Base-by-base conservation (phyloP, 1,140 invertebrate genomes). In the Stratiolaelaps scimitus region DNA sequence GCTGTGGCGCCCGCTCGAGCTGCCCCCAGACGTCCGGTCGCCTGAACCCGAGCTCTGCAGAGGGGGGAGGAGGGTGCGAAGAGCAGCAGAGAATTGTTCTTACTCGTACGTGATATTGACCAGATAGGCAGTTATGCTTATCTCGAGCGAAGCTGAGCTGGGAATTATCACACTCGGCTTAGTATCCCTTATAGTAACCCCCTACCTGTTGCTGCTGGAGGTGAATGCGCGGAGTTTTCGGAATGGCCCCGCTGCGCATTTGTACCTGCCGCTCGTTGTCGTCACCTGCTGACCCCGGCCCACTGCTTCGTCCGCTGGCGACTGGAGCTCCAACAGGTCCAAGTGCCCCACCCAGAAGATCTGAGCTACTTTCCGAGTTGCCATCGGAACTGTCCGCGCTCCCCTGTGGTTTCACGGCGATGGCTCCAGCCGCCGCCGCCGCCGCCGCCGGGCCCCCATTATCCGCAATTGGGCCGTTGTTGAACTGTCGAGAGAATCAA, bases 321-420 rank as follows among this genome's bases (percentile, higher is more conserved):
- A 40, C 34, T 4, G 5, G 5, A 40, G 34, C 34, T 6, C 34
- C 34, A 4, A 40, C 34, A 40, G 34, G 34, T n/a, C 53, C 53
- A 15, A 26, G 15, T 40, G 10, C 10, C 10, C 34, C 34, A 26
- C 53, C 53, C 5, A 60, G 34, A 34, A 20, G 34, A 60, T 60
- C 53, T 15, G 53, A 60, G 23, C 53, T 60, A 10, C 53, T 60
- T 23, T 60, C 53, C 15, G 53, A 60, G 53, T 60, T 60, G 1
- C 53, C 53, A 10, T 60, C 53, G 15, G 53, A 60, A 23, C 53
- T 60, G 26, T 60, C 53, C 4, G 53, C 53, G 53, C 53, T 60
- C 5, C 53, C 53, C 10, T 60, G 53, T 29, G 53, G 53, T 26
- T 60, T 60, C 15, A 60, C 17, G 10, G 15, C 4, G 53, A 26